Conservation (phyloP, 2,888 invertebrate species). For the Spodoptera picta region DNA sequence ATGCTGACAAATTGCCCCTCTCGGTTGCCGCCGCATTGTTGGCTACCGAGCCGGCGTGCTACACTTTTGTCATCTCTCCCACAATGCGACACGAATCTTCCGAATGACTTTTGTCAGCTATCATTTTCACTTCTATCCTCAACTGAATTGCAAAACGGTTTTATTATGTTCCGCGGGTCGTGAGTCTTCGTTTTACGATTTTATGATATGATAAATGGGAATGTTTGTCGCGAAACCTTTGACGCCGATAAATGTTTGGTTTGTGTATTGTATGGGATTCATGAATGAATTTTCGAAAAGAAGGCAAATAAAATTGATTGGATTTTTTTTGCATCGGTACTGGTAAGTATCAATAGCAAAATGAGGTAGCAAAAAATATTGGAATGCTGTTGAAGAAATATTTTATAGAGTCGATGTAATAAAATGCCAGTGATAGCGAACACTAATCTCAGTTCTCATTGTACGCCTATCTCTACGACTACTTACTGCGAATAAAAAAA, state of each 20-base stretch:
- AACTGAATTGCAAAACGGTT: slow-evolving; percentile 77
- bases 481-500: no score
- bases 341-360: slow-evolving; percentile 3
- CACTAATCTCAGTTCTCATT: no score
- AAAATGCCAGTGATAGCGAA: background rate
- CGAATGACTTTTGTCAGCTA: slow-evolving; percentile 82
- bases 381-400: slow-evolving; percentile 32
- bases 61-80: slow-evolving; percentile 75
- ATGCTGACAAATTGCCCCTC: slow-evolving; percentile 86
- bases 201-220: slow-evolving; percentile 81
- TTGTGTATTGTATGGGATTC: slow-evolving; percentile 67
- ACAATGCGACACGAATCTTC: slow-evolving; percentile 76
- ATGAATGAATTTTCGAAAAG: slow-evolving; percentile 66
- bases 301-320: slow-evolving; percentile 73
- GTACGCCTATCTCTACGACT: no score
- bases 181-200: slow-evolving; percentile 71
- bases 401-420: slow-evolving; percentile 10
- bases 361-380: slow-evolving; percentile 24
- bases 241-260: slow-evolving; percentile 76
- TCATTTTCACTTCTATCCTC: slow-evolving; percentile 84
- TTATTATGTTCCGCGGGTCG: slow-evolving; percentile 80
- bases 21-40: slow-evolving; percentile 84
- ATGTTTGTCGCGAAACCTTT: slow-evolving; percentile 73
- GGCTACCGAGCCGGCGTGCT: slow-evolving; percentile 74
- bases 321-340: background rate